A percentile compares a stretch with the other conserved stretches of the same genome.
These are phyloP conservation scores for Dipodomys merriami DNA, from an alignment of 2,113 vertebrate species.

Conservation along the genomic window DNA sequence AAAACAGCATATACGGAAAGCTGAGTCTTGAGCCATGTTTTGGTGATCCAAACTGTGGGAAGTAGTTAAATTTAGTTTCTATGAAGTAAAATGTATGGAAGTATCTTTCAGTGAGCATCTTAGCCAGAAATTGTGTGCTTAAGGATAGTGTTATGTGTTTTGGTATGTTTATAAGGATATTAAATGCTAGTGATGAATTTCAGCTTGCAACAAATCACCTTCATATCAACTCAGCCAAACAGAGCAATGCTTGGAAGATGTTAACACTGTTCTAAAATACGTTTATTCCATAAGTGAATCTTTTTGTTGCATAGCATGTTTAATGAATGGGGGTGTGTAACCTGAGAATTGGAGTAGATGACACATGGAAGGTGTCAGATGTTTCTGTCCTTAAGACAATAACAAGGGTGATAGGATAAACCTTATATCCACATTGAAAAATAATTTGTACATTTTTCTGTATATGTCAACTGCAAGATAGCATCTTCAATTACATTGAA, in stretches of 20 bases:
- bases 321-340: not conserved
- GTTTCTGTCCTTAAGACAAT: conserved; percentile 34
- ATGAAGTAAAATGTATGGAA: not conserved
- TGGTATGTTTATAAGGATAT: conserved; percentile 54
- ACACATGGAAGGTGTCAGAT: not conserved
- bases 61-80: conserved; percentile 42
- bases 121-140: not conserved
- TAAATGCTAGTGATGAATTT: conserved; percentile 29
- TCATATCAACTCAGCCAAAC: not conserved
- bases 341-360: not conserved
- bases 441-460: conserved; percentile 36
- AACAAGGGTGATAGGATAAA: not conserved
- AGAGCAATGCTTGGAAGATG: conserved; percentile 10
- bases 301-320: not conserved
- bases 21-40: not conserved
- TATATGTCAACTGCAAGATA: not conserved
- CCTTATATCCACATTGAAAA: conserved; percentile 38
- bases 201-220: conserved; percentile 9
- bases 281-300: not conserved
- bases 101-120: conserved; percentile 19
- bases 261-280: conserved; percentile 23
- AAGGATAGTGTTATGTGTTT: not conserved
- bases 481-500: not conserved
- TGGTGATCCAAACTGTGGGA: not conserved
- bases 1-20: not conserved